Conservation (phyloP, 2,888 invertebrate species). For the Petrolisthes cinctipes region DNA sequence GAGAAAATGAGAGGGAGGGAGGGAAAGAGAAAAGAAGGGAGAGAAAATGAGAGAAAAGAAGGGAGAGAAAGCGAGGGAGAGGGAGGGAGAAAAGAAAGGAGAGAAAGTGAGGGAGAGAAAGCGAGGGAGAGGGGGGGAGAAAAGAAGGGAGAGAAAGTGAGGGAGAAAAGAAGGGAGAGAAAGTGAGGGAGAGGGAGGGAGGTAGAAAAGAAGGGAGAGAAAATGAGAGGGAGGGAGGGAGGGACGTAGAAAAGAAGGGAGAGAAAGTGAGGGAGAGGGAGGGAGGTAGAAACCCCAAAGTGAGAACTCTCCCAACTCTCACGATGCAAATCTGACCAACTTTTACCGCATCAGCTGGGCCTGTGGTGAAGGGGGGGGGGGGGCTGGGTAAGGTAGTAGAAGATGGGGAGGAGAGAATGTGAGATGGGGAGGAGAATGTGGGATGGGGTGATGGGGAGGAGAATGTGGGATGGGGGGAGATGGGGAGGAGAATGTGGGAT, state of each 20-base stretch:
- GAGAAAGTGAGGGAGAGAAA: neutral
- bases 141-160: neutral
- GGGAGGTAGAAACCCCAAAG: neutral
- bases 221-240: neutral
- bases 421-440: neutral
- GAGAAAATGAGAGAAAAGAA: neutral
- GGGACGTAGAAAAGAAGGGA: neutral
- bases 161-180: neutral
- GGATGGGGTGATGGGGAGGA: neutral
- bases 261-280: neutral
- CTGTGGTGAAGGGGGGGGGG: neutral
- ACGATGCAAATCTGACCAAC: slow-evolving; percentile 18
- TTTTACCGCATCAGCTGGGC: slow-evolving; percentile 9
- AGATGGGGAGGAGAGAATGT: neutral
- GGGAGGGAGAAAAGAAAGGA: neutral
- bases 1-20: neutral
- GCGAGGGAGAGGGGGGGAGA: neutral
- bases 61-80: neutral
- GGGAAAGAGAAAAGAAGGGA: neutral
- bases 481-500: neutral
- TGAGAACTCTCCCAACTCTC: slow-evolving; percentile 17
- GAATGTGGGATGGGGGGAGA: neutral
- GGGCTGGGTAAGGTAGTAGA: neutral
- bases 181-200: neutral
- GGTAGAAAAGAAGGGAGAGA: neutral